phyloP scores from a whole-genome alignment of 1,140 invertebrate genomes.

The Polyergus mexicanus region DNA sequence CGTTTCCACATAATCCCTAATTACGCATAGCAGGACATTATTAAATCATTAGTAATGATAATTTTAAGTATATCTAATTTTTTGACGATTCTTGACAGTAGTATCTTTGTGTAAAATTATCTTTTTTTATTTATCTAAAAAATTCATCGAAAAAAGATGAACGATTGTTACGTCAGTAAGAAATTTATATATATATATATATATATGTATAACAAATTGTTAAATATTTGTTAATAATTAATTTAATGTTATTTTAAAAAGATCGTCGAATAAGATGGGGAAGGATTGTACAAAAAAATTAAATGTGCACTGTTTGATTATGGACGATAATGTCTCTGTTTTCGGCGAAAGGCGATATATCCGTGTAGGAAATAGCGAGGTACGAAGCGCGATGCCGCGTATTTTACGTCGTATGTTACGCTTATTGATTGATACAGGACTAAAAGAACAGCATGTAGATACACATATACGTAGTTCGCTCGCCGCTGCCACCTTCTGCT shows the following conservation, averaged over 20 bases:
- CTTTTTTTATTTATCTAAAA: background rate
- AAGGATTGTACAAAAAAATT: background rate
- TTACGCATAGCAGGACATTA: background rate
- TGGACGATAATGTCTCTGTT: background rate
- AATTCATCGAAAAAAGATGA: background rate
- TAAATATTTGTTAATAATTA: background rate
- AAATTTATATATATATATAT: background rate
- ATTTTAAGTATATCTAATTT: constrained; percentile 3
- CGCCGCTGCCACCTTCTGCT: background rate
- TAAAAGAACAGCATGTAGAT: constrained; percentile 68
- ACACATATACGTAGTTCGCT: constrained; percentile 14
- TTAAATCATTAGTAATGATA: background rate
- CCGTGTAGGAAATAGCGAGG: constrained; percentile 9
- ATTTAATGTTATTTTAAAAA: background rate
- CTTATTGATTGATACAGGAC: constrained; percentile 70
- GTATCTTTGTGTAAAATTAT: background rate
- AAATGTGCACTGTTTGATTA: background rate
- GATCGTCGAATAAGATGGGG: background rate
- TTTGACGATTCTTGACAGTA: no score
- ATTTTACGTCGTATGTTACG: constrained; percentile 59
- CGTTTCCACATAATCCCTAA: background rate
- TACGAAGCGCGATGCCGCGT: constrained; percentile 49
- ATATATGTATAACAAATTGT: background rate
- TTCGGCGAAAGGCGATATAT: background rate
- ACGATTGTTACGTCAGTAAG: background rate